A percentile compares a stretch with the other conserved stretches of the same genome.
Conservation (phyloP, 2,888 invertebrate species). For the Mallateleia sp. region DNA sequence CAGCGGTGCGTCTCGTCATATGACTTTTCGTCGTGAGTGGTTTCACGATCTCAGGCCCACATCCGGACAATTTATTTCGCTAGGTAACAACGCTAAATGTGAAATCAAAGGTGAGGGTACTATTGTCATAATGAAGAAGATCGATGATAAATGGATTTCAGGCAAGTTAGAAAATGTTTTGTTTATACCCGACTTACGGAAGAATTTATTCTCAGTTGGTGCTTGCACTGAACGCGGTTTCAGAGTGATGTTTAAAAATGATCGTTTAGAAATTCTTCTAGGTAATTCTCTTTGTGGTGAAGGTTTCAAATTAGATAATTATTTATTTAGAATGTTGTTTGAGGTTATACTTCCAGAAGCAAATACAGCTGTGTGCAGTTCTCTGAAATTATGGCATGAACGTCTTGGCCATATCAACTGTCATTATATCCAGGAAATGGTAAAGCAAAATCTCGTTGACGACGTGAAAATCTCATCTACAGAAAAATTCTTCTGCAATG, state of each 20-base stretch:
- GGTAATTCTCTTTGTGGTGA: neutral
- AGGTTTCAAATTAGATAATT: conserved; percentile 12
- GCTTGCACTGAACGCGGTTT: conserved; percentile 24
- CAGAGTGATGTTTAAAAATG: conserved; percentile 7
- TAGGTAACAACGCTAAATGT: conserved; percentile 33
- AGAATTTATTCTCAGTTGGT: conserved; percentile 46
- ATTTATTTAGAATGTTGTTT: conserved; percentile 25
- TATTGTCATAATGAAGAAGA: conserved; percentile 26
- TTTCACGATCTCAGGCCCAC: neutral
- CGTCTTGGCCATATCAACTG: conserved; percentile 34
- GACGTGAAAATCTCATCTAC: neutral
- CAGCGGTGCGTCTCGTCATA: conserved; percentile 43
- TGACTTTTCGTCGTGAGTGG: conserved; percentile 48
- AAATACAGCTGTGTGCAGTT: neutral
- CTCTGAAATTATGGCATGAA: conserved; percentile 40
- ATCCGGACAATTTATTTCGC: neutral
- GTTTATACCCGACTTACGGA: conserved; percentile 29
- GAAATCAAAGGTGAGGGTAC: conserved; percentile 50
- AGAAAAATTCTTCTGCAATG: conserved; percentile 29
- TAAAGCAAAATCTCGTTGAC: neutral
- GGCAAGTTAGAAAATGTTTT: conserved; percentile 49
- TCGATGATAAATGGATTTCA: conserved; percentile 31
- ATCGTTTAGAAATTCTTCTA: conserved; percentile 16
- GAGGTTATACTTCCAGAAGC: conserved; percentile 7
- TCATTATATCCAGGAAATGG: conserved; percentile 13